phyloP scores from a whole-genome alignment of 2,797 vertebrate species.

The Anguilla pacifica region DNA sequence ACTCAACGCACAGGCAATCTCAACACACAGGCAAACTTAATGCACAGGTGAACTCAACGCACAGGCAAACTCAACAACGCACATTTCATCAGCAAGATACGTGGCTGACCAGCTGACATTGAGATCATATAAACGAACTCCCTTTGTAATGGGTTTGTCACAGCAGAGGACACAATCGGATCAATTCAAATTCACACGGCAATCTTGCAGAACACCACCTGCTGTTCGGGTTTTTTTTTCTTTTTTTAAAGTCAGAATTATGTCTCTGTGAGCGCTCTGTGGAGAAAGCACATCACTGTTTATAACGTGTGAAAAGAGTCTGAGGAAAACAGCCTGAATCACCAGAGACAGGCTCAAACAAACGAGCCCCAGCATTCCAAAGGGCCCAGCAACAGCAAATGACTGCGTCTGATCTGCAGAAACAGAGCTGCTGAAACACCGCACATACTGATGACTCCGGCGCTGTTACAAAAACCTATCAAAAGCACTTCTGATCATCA shows the following conservation, averaged over 20 bases:
- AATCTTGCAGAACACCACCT: slow-evolving; percentile 81
- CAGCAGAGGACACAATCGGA: slow-evolving; percentile 65
- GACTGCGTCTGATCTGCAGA: neutral
- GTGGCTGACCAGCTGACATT: neutral
- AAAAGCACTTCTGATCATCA: neutral
- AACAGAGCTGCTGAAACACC: neutral
- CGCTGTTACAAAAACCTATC: neutral
- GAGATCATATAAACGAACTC: neutral
- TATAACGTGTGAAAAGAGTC: slow-evolving; percentile 75
- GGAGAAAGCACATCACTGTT: slow-evolving; percentile 84
- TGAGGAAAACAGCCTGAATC: neutral
- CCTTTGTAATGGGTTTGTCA: slow-evolving; percentile 40
- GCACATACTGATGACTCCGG: neutral
- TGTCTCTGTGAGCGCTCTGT: slow-evolving; percentile 86
- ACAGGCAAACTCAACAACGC: too few species aligned
- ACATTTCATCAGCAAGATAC: neutral
- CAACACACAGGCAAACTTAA: too few species aligned
- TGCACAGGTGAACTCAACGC: too few species aligned
- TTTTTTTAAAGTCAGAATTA: slow-evolving; percentile 81
- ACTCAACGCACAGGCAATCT: too few species aligned
- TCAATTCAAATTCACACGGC: slow-evolving; percentile 82
- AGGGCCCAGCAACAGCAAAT: neutral
- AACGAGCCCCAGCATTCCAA: neutral
- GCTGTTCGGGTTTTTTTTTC: slow-evolving; percentile 65
- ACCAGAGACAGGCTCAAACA: neutral